phyloP scores from a whole-genome alignment of 2,888 invertebrate genomes.

The Rhagonycha lutea region DNA sequence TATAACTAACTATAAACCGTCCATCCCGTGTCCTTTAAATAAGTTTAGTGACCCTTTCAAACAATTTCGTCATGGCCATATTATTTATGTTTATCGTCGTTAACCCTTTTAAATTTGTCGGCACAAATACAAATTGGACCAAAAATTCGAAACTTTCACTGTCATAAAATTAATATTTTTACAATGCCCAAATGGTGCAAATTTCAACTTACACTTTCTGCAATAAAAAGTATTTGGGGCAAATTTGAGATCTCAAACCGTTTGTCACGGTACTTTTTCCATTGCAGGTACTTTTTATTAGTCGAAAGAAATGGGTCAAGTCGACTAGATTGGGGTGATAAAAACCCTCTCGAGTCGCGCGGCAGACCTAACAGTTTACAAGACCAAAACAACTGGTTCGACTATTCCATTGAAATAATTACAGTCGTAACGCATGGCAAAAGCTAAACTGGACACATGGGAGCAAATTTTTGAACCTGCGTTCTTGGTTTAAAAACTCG shows the following conservation, averaged over 20 bases:
- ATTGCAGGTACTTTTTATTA: not conserved
- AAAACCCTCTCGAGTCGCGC: not conserved
- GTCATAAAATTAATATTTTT: conserved; percentile 19
- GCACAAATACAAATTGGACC: not conserved
- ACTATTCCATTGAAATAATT: too few species aligned
- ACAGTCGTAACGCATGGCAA: too few species aligned
- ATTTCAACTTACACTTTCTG: not conserved
- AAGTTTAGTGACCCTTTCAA: conserved; percentile 30
- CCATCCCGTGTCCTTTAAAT: conserved; percentile 25
- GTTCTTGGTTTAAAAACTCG: not conserved
- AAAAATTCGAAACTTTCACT: conserved; percentile 13
- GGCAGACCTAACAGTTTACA: not conserved
- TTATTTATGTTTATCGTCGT: conserved; percentile 5
- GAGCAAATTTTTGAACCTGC: not conserved
- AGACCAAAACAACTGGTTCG: not conserved
- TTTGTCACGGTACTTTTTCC: not conserved
- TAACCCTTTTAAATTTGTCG: not conserved
- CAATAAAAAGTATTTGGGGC: not conserved
- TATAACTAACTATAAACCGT: conserved; percentile 19
- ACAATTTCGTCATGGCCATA: conserved; percentile 4
- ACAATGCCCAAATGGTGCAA: not conserved
- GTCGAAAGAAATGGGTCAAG: not conserved
- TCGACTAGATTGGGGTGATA: not conserved
- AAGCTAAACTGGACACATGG: not conserved
- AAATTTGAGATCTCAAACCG: not conserved